These are phyloP conservation scores for Dolichomitus sp. DNA, from an alignment of 2,888 invertebrate species.

Conservation along the genomic window DNA sequence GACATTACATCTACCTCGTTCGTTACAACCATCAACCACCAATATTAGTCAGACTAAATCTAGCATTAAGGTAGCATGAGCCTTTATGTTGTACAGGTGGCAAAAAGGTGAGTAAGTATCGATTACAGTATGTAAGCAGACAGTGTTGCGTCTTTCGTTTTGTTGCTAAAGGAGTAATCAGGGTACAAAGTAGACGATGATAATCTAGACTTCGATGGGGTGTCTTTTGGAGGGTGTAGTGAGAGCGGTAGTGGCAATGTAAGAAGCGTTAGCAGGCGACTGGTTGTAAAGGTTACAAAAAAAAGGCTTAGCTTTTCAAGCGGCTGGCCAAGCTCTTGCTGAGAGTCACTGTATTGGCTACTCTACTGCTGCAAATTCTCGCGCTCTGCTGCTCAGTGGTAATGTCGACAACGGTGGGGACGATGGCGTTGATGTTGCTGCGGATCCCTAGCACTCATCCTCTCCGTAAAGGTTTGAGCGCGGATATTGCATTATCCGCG, in stretches of 20 bases:
- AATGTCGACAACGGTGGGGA: constrained; percentile 10
- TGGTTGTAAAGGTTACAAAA: constrained; percentile 40
- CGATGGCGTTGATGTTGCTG: constrained; percentile 24
- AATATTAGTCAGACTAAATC: neutral
- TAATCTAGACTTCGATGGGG: constrained; percentile 9
- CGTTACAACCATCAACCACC: too few species aligned
- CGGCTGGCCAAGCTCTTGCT: constrained; percentile 60
- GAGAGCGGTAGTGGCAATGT: neutral
- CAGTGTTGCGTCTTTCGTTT: neutral
- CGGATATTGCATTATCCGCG: constrained; percentile 81
- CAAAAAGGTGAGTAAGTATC: constrained; percentile 9
- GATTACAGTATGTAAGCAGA: neutral
- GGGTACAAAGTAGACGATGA: neutral
- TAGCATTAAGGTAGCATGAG: neutral
- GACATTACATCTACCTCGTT: neutral
- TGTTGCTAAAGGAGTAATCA: neutral
- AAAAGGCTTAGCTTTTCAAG: constrained; percentile 68
- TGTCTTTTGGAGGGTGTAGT: constrained; percentile 8
- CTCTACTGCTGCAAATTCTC: constrained; percentile 13
- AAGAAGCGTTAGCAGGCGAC: constrained; percentile 2
- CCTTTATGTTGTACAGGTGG: neutral
- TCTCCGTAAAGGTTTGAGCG: constrained; percentile 71
- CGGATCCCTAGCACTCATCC: constrained; percentile 31
- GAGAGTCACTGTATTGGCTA: constrained; percentile 75
- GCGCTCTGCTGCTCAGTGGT: constrained; percentile 27